Evolutionary conservation across 2,888 invertebrate species (phyloP), one percentile per base, ranked within the genome.

Genomic region (Sphinx pinastri): DNA sequence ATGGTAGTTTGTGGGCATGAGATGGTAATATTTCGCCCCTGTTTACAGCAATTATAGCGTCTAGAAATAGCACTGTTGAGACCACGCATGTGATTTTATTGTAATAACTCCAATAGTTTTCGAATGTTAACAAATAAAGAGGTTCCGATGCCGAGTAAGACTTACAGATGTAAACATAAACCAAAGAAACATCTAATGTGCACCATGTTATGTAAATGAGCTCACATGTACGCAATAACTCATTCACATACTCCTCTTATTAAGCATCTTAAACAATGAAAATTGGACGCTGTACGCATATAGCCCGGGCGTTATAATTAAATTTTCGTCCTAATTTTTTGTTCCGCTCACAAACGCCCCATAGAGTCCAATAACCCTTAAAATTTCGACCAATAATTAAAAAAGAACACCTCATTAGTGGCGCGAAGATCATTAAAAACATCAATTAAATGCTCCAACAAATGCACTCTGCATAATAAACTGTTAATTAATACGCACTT

Each of bases 381-480:
- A 60, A 38, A 45, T 47, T 49, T 63, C 19, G 47, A 63, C 63
- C 63, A 63, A 63, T 63, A 63, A 63, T 63, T 63, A 49, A 63
- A 19, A 49, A 49, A 25, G 25, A 25, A 13, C 38, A 63, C 49
- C 63, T 63, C 63, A 63, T 63, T 63, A 63, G 63, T 63, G 63
- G 19, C 19, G 63, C 47, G 63, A 63, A 63, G 60, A 63, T 63
- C 63, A 63, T 63, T 63, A 63, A 63, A 63, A 63, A 47, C 63
- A 63, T 63, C 19, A 63, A 63, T 49, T 63, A 63, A 63, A 49
- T 49, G 63, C 49, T 63, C 63, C 63, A 19, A 63, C 49, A 63
- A 47, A 63, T 63, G 63, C 63, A 19, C 63, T 49, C 63, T 19
- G 49, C 25, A 13, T 16, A 63, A 63, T 49, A 63, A 63, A 63